A percentile compares a stretch with the other conserved stretches of the same genome.
Evolutionary conservation across 2,797 vertebrate species (phyloP).

Genomic region (Clarias laeviceps): DNA sequence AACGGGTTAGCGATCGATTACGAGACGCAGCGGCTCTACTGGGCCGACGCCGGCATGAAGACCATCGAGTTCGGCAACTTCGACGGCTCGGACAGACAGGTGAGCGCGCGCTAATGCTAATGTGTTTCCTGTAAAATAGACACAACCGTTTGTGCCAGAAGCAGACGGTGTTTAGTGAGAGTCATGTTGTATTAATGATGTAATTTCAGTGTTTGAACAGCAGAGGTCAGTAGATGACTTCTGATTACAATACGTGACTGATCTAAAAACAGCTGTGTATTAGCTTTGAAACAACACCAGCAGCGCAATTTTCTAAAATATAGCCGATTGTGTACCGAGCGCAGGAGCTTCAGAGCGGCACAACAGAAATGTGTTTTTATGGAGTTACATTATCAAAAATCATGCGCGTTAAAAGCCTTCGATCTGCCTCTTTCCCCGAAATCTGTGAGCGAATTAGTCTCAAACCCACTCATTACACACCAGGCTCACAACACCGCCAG

Average conservation of each 20-base stretch:
- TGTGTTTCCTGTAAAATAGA: not conserved
- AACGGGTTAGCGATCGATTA: slow-evolving; percentile 97
- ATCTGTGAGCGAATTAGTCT: too few relatives aligned
- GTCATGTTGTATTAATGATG: not conserved
- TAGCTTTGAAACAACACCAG: not conserved
- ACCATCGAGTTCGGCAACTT: slow-evolving; percentile 92
- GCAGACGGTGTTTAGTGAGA: not conserved
- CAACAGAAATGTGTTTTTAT: too few relatives aligned
- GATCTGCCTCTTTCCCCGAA: too few relatives aligned
- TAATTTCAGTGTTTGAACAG: not conserved
- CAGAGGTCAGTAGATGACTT: not conserved
- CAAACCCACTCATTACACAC: too few relatives aligned
- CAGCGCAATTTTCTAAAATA: too few relatives aligned
- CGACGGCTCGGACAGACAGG: slow-evolving; percentile 90
- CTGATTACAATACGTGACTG: not conserved
- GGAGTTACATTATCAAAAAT: too few relatives aligned
- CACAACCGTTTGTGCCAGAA: not conserved
- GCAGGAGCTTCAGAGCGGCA: too few relatives aligned
- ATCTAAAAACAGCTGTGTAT: not conserved
- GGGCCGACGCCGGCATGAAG: slow-evolving; percentile 98
- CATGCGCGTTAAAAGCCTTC: too few relatives aligned
- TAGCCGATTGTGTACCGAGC: too few relatives aligned
- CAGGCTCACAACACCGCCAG: too few relatives aligned
- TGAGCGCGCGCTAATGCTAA: slow-evolving; percentile 52
- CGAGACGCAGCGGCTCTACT: slow-evolving; percentile 88